These are phyloP conservation scores for Erebia aethiops DNA, from an alignment of 2,888 invertebrate species.

Conservation along the genomic window DNA sequence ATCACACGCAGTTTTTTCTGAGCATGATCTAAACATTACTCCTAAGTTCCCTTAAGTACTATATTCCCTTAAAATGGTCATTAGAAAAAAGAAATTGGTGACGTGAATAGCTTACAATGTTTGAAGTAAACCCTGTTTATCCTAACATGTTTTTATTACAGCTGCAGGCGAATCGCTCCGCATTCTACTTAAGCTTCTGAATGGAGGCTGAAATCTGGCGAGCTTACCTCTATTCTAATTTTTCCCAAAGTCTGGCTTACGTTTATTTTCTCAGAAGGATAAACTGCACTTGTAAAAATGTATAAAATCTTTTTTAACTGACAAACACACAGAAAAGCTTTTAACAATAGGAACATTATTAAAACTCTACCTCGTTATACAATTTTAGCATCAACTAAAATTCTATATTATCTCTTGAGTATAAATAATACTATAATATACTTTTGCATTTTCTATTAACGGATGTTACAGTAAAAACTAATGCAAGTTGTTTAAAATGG, in stretches of 20 bases:
- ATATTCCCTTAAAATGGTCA: no score
- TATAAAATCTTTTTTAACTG: constrained; percentile 12
- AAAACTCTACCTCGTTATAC: background rate
- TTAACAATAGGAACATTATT: background rate
- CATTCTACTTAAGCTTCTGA: constrained; percentile 41
- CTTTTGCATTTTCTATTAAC: background rate
- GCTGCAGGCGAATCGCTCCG: constrained; percentile 34
- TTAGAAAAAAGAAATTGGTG: background rate
- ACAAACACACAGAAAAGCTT: constrained; percentile 3
- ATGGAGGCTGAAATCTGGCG: constrained; percentile 40
- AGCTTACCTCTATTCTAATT: constrained; percentile 39
- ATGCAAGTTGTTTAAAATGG: constrained; percentile 13
- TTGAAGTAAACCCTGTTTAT: constrained; percentile 26
- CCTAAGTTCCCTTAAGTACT: no score
- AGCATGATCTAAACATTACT: no score
- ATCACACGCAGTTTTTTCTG: no score
- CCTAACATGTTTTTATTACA: constrained; percentile 35
- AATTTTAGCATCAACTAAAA: background rate
- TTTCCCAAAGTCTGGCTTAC: constrained; percentile 36
- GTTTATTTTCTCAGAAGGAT: constrained; percentile 28
- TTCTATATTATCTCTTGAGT: background rate
- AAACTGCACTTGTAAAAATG: constrained; percentile 7
- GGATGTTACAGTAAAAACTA: background rate
- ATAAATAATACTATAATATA: background rate
- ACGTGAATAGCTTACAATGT: constrained; percentile 13